These are phyloP conservation scores for Drosophila lacertosa DNA, from an alignment of 1,140 invertebrate species.

Conservation along the genomic window DNA sequence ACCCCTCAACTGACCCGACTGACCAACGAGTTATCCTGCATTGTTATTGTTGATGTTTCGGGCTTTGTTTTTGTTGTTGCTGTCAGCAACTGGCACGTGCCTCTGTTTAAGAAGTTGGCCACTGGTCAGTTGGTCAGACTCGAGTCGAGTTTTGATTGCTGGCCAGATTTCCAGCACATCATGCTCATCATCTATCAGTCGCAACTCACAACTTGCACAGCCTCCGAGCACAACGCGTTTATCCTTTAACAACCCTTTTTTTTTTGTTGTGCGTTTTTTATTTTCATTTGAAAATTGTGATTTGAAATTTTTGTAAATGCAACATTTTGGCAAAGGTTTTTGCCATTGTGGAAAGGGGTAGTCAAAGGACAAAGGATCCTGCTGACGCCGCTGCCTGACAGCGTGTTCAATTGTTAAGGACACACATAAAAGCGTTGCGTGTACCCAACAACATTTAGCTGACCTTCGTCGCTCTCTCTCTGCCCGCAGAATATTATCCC, in stretches of 20 bases:
- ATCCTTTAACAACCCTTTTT: conserved; percentile 61
- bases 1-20: conserved; percentile 57
- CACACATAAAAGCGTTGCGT: conserved; percentile 57
- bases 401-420: conserved; percentile 66
- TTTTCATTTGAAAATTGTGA: conserved; percentile 68
- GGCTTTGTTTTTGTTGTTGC: conserved; percentile 3
- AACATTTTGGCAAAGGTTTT: conserved; percentile 73
- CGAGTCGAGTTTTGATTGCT: neutral
- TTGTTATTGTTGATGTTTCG: neutral
- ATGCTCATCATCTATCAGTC: neutral
- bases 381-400: conserved; percentile 50
- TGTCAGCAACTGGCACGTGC: conserved; percentile 63
- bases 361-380: conserved; percentile 55
- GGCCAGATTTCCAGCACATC: neutral
- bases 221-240: neutral
- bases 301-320: conserved; percentile 74
- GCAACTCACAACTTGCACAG: neutral
- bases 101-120: conserved; percentile 58
- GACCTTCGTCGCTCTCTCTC: conserved; percentile 52
- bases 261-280: conserved; percentile 50
- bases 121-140: conserved; percentile 53
- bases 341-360: conserved; percentile 65
- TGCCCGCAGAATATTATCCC: conserved; percentile 50
- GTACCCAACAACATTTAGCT: conserved; percentile 49
- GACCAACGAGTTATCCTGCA: conserved; percentile 40